phyloP scores from a whole-genome alignment of 2,888 invertebrate genomes.

The Hybos culiciformis region DNA sequence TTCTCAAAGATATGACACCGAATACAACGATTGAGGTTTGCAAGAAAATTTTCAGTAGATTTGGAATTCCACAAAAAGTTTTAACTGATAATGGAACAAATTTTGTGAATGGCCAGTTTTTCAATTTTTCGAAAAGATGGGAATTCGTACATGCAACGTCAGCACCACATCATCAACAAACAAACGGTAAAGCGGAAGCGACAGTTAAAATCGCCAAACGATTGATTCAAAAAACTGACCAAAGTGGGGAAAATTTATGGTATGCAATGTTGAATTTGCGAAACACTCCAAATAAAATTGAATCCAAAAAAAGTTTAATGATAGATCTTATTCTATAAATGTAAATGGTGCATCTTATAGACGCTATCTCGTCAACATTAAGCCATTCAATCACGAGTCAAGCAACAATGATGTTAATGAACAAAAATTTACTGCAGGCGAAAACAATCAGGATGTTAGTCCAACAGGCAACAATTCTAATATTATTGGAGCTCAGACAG shows the following conservation, averaged over 20 bases:
- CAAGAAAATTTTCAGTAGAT: slow-evolving; percentile 4
- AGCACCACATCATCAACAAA: slow-evolving; percentile 14
- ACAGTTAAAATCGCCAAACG: slow-evolving; percentile 16
- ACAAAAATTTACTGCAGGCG: too few species aligned
- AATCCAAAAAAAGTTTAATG: too few species aligned
- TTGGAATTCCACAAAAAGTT: slow-evolving; percentile 1
- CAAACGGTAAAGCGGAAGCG: slow-evolving; percentile 18
- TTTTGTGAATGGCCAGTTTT: slow-evolving; percentile 4
- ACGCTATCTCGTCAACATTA: too few species aligned
- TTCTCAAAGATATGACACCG: not conserved
- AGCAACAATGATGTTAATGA: too few species aligned
- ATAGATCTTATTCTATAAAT: too few species aligned
- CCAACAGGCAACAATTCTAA: too few species aligned
- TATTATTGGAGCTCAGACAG: too few species aligned
- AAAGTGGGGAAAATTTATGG: slow-evolving; percentile 2
- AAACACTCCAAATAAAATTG: slow-evolving; percentile 8
- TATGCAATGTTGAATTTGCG: slow-evolving; percentile 3
- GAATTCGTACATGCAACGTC: slow-evolving; percentile 15
- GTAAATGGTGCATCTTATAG: too few species aligned
- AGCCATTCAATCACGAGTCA: too few species aligned
- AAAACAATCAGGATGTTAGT: too few species aligned
- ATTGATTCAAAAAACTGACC: slow-evolving; percentile 5
- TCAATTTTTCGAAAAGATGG: slow-evolving; percentile 13
- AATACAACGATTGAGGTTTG: not conserved
- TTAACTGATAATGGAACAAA: slow-evolving; percentile 10